Base-by-base conservation (phyloP, 2,888 invertebrate species). In the Crepidodera aurea region DNA sequence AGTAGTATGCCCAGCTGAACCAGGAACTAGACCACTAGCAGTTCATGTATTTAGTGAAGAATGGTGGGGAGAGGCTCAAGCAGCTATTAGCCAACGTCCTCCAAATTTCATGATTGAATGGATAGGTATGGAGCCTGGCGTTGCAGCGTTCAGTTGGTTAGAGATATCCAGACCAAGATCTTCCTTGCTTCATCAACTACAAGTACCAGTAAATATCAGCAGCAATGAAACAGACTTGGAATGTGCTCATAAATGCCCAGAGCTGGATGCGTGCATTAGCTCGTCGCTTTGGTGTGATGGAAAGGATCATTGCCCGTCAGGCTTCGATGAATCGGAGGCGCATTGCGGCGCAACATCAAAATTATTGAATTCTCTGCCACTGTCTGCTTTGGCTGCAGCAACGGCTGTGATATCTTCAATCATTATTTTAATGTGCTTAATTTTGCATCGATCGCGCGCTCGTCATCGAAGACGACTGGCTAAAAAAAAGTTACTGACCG, bases 1-100 rank as follows among this genome's bases (percentile, higher is more conserved):
- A 15, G 90, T 90, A 8, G 85, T 93, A 29, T 93, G 93, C 74
- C 93, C 93, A 0, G 86, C 88, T 0, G 86, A 87, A 69, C 88
- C 87, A 3, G 88, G 87, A 13, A 85, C 87, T 4, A 82, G 86
- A 25, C 88, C 87, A 34, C 85, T 87, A 64, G 87, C 89, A 1
- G 86, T 93, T 64, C 92, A 92, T 71, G 86, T 92, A 65, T 92
- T 92, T 82, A 90, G 91, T 29, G 91, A 89, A 75, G 92, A 92
- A 77, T 93, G 93, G 93, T 84, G 84, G 73, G 84, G 84, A 0
- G 79, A 80, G 39, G 81, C 81, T 34, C 66, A 62, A 58, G 73
- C 71, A 1, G 74, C 73, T 16, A 59, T 75, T 37, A 76, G 79
- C 10, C 81, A 80, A 51, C 75, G 86, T 57, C 86, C 88, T 2